Evolutionary conservation across 2,113 vertebrate genomes (phyloP).

Genomic region (Poecile atricapillus): DNA sequence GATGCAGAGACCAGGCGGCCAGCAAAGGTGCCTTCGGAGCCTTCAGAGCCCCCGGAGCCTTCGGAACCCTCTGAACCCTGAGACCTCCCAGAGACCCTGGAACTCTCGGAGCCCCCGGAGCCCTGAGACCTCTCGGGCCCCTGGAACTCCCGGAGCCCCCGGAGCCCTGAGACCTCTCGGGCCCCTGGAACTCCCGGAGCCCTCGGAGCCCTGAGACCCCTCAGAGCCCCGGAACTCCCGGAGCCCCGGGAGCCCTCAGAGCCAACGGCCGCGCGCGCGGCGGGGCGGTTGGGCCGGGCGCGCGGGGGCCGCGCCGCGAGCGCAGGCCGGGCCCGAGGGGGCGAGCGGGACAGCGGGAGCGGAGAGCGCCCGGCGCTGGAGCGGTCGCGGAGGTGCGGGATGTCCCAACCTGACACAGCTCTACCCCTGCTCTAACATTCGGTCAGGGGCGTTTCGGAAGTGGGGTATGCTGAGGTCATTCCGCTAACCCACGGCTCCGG

Average conservation of each 20-base stretch:
- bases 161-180: neutral
- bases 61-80: no score
- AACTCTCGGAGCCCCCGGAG: no score
- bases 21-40: rapidly evolving
- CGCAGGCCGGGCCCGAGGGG: neutral
- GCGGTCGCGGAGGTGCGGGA: rapidly evolving
- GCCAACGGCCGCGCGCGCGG: neutral
- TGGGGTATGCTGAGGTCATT: rapidly evolving
- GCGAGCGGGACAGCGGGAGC: neutral
- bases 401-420: rapidly evolving
- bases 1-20: rapidly evolving
- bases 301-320: neutral
- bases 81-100: no score
- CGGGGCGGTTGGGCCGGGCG: neutral
- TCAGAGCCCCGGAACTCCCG: neutral
- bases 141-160: no score
- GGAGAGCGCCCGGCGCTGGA: neutral
- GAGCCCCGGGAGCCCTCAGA: neutral
- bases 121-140: neutral
- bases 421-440: rapidly evolving
- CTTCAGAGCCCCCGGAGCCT: neutral
- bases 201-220: neutral
- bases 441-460: neutral
- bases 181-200: no score
- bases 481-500: neutral